phyloP scores from a whole-genome alignment of 2,888 invertebrate genomes.

The Melipona beecheii region DNA sequence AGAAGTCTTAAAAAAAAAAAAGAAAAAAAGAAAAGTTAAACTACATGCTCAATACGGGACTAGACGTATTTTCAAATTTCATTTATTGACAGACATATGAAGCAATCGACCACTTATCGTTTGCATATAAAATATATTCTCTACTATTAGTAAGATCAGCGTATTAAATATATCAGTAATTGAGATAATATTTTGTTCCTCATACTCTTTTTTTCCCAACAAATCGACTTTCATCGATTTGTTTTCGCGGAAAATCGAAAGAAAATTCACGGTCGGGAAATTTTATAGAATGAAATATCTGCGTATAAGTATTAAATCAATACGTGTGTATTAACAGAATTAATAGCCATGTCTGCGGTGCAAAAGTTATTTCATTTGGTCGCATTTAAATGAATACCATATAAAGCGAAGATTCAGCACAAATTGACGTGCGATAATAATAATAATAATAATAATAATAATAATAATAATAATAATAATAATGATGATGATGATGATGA shows the following conservation, averaged over 20 bases:
- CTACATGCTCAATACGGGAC: conserved; percentile 21
- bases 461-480: rapidly evolving
- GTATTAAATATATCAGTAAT: conserved; percentile 50
- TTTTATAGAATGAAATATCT: conserved; percentile 30
- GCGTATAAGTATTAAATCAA: conserved; percentile 35
- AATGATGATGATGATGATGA: rapidly evolving
- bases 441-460: not conserved
- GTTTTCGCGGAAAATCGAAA: conserved; percentile 9
- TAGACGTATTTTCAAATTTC: conserved; percentile 50
- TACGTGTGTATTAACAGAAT: conserved; percentile 43
- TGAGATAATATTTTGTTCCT: conserved; percentile 28
- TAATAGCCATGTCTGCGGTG: conserved; percentile 58
- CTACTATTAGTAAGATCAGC: conserved; percentile 54
- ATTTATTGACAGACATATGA: conserved; percentile 61
- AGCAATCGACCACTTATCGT: conserved; percentile 56
- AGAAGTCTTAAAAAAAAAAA: not conserved
- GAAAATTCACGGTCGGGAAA: conserved; percentile 15
- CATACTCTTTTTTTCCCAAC: not conserved
- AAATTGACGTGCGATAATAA: conserved; percentile 4
- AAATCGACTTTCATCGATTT: conserved; percentile 2
- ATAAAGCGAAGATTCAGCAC: conserved; percentile 29
- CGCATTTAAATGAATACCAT: conserved; percentile 22
- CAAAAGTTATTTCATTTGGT: conserved; percentile 43
- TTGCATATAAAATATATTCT: conserved; percentile 63
- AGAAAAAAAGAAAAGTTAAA: not conserved